Conservation (phyloP, 2,113 vertebrate genomes). For the Leucoraja erinaceus region DNA sequence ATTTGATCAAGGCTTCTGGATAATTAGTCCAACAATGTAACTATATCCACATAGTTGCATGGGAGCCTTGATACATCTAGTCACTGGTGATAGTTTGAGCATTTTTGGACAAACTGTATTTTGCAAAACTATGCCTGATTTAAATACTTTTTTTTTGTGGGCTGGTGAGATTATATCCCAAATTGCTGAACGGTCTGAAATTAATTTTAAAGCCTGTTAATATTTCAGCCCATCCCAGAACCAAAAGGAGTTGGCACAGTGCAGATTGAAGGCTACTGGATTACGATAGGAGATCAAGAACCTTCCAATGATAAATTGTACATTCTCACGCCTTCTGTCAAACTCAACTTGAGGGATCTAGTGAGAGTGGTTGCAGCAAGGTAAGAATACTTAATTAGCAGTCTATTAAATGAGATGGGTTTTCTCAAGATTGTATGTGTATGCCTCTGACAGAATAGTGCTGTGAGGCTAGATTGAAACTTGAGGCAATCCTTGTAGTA, state of each 20-base stretch:
- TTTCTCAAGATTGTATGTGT: not conserved
- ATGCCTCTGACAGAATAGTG: not conserved
- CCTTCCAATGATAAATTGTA: conserved; percentile 75
- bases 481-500: too few relatives aligned
- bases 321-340: conserved; percentile 83
- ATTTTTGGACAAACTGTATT: too few relatives aligned
- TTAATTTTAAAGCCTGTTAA: conserved; percentile 38
- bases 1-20: not conserved
- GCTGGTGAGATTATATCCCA: not conserved
- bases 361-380: conserved; percentile 84
- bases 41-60: not conserved
- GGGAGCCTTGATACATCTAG: not conserved
- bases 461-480: too few relatives aligned
- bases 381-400: conserved; percentile 56
- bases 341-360: conserved; percentile 86
- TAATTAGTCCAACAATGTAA: not conserved
- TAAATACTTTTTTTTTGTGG: not conserved
- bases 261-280: conserved; percentile 87
- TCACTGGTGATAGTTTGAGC: not conserved
- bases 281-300: conserved; percentile 79
- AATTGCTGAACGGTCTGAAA: not conserved
- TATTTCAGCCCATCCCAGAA: conserved; percentile 74
- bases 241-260: conserved; percentile 65
- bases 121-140: not conserved
- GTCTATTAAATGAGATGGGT: not conserved